These are phyloP conservation scores for Anguilla obscura DNA, from an alignment of 2,797 vertebrate genomes.

Conservation along the genomic window DNA sequence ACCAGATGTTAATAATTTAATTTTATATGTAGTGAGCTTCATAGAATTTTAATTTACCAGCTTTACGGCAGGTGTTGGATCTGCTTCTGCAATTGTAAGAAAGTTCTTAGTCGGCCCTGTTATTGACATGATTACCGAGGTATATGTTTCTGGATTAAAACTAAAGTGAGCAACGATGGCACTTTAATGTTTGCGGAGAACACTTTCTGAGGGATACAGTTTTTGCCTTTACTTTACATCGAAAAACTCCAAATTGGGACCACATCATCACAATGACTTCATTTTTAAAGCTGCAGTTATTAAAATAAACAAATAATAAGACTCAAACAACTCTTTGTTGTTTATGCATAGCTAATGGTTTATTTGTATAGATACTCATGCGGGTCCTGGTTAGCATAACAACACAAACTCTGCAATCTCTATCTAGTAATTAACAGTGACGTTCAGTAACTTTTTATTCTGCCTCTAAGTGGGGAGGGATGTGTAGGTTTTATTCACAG, in stretches of 20 bases:
- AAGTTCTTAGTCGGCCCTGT: neutral
- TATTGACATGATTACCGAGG: neutral
- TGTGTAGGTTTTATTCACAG: conserved; percentile 69
- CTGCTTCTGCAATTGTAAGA: conserved; percentile 39
- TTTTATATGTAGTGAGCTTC: conserved; percentile 61
- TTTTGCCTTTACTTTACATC: conserved; percentile 35
- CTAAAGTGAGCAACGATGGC: neutral
- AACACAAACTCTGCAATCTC: conserved; percentile 70
- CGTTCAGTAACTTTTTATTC: conserved; percentile 72
- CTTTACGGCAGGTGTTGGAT: conserved; percentile 64
- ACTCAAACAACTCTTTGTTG: conserved; percentile 59
- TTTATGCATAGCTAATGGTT: conserved; percentile 56
- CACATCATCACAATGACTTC: conserved; percentile 35
- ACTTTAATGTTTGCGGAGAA: neutral
- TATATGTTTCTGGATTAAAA: neutral
- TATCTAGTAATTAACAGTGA: conserved; percentile 77
- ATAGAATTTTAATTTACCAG: conserved; percentile 55
- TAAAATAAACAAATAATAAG: conserved; percentile 52
- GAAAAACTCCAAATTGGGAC: conserved; percentile 43
- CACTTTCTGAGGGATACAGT: neutral
- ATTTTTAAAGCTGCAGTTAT: conserved; percentile 51
- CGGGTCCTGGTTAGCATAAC: conserved; percentile 48
- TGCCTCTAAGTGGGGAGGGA: conserved; percentile 65
- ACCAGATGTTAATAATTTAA: conserved; percentile 65
- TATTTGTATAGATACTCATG: conserved; percentile 5